Base-by-base conservation (phyloP, 2,797 vertebrate species). In the Acanthopagrus latus region DNA sequence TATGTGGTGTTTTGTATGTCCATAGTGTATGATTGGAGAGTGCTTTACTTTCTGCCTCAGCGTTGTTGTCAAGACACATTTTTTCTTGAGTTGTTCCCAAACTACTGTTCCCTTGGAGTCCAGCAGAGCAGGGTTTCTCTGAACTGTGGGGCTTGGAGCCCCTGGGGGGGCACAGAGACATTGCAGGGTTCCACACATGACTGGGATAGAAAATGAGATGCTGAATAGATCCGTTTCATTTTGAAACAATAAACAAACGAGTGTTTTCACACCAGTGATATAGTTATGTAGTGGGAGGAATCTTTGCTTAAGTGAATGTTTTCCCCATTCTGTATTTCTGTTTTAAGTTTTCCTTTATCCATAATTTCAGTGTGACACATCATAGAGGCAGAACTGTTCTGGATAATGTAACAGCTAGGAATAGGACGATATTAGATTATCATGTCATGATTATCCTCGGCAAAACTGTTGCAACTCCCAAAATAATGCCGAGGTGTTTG, bases 181-280 rank as follows among this genome's bases (percentile, higher is more conserved):
- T 11, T 20, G n/a, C 0, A 38, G 25, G 25, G 1, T 7, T 11
- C 25, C 17, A 25, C 9, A 13, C 33, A 59, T 44, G 46, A 44
- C 20, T 23, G 4, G 11, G 51, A 12, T 10, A 7, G 18, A 21
- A 44, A 44, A 48, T 20, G 23, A 38, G 16, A 7, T 10, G 38
- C 44, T 41, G 4, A 64, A 50, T 70, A 18, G 60, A 47, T 59
- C 17, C 52, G 13, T 50, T 64, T 64, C 16, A 10, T 70, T 17
- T 58, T 47, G 38, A 47, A 54, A 47, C 59, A 58, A 46, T n/a
- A 20, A 64, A 50, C 50, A 56, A 57, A 47, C 16, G 1, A 68
- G 12, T 21, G 16, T 20, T 38, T 62, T 66, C 3, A 46, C 2
- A 1, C 6, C 20, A 47, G 27, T 16, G 13, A 23, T 5, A 33